Conservation (phyloP, 2,113 vertebrate genomes). For the Phasianus colchicus region DNA sequence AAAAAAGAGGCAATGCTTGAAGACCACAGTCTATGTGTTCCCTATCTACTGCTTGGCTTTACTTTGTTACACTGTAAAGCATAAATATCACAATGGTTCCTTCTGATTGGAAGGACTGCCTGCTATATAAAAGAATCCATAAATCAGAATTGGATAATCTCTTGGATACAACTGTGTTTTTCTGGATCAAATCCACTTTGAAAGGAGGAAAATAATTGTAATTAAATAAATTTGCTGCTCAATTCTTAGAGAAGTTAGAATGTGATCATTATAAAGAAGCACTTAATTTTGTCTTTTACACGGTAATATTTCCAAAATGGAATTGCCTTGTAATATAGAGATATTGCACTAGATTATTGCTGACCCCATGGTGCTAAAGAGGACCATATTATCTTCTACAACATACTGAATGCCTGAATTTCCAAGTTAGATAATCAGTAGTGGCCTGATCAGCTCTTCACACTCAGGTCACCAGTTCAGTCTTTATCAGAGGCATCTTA, state of each 20-base stretch:
- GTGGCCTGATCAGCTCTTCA: background rate
- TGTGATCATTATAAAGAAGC: background rate
- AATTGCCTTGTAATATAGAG: background rate
- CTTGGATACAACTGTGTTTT: background rate
- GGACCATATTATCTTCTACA: background rate
- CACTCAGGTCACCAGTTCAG: background rate
- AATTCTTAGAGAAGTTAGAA: background rate
- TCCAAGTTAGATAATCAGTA: background rate
- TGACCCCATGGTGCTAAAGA: background rate
- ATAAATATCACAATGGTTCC: slow-evolving; percentile 42
- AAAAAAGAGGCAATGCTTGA: background rate
- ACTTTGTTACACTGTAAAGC: slow-evolving; percentile 43
- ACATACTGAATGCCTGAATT: background rate
- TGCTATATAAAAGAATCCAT: slow-evolving; percentile 26
- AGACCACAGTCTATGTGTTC: background rate
- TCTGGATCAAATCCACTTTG: slow-evolving; percentile 13
- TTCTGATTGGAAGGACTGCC: slow-evolving; percentile 40
- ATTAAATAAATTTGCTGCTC: background rate
- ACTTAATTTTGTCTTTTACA: background rate
- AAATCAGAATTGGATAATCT: slow-evolving; percentile 46
- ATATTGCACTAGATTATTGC: background rate
- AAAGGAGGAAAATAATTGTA: background rate
- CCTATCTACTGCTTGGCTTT: background rate
- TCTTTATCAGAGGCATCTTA: background rate
- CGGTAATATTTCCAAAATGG: background rate